phyloP scores from a whole-genome alignment of 2,888 invertebrate genomes.

The Aricia artaxerxes region DNA sequence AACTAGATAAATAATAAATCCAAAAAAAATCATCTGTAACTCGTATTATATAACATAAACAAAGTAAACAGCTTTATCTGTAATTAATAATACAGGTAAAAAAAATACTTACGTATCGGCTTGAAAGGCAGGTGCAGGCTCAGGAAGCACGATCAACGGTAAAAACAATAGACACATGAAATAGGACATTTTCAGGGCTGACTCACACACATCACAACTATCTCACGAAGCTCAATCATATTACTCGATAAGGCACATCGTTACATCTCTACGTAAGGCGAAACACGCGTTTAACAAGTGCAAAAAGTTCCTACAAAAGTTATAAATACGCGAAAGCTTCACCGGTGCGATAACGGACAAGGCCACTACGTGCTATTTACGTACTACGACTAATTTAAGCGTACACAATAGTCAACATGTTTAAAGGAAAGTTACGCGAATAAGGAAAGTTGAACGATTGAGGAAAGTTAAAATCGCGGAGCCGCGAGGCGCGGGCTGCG shows the following conservation, averaged over 20 bases:
- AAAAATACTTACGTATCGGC: constrained; percentile 42
- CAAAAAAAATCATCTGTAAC: too few species aligned
- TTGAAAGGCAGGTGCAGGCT: constrained; percentile 63
- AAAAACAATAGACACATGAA: constrained; percentile 55
- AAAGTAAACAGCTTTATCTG: neutral
- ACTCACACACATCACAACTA: constrained; percentile 54
- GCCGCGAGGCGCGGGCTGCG: constrained; percentile 44
- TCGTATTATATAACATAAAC: neutral
- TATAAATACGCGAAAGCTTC: constrained; percentile 50
- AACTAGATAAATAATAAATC: neutral
- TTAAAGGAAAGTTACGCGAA: neutral
- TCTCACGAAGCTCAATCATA: constrained; percentile 48
- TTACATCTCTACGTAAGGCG: constrained; percentile 46
- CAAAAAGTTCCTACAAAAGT: constrained; percentile 36
- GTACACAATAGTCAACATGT: constrained; percentile 13
- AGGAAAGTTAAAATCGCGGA: constrained; percentile 37
- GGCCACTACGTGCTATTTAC: constrained; percentile 65
- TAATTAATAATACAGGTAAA: neutral
- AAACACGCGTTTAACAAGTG: constrained; percentile 40
- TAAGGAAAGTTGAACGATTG: constrained; percentile 37
- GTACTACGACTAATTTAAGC: constrained; percentile 48
- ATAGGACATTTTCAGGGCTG: constrained; percentile 58
- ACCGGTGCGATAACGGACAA: constrained; percentile 61
- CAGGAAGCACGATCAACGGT: constrained; percentile 60
- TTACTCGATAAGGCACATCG: constrained; percentile 71